Conservation (phyloP, 2,797 vertebrate genomes). For the Girardinus metallicus region DNA sequence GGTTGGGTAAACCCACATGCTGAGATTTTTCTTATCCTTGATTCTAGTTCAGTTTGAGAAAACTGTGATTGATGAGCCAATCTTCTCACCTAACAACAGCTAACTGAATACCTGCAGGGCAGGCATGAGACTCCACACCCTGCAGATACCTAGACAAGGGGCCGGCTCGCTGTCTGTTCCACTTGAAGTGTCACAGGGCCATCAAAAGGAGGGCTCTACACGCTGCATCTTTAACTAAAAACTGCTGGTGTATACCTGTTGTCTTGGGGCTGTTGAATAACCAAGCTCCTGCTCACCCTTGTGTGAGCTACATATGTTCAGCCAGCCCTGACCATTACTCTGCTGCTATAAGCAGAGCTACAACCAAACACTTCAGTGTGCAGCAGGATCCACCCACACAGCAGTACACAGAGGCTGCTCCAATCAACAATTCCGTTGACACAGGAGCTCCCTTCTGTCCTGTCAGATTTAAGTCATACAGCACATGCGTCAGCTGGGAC, state of each 20-base stretch:
- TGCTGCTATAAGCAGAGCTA: conserved; percentile 52
- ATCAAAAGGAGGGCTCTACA: conserved; percentile 40
- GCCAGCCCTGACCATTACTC: conserved; percentile 61
- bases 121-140: conserved; percentile 48
- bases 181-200: conserved; percentile 66
- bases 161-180: conserved; percentile 71
- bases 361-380: conserved; percentile 26
- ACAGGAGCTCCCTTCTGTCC: conserved; percentile 35
- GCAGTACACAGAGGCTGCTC: conserved; percentile 33
- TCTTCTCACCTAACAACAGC: conserved; percentile 59
- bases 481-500: conserved; percentile 45
- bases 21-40: conserved; percentile 41
- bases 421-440: conserved; percentile 67
- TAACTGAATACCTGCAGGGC: conserved; percentile 57
- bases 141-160: conserved; percentile 51
- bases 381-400: conserved; percentile 49
- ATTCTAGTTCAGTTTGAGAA: conserved; percentile 43
- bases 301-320: conserved; percentile 47
- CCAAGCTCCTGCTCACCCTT: conserved; percentile 34
- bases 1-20: conserved; percentile 20
- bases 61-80: conserved; percentile 74
- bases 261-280: conserved; percentile 53
- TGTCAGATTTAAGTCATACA: conserved; percentile 48
- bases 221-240: conserved; percentile 62
- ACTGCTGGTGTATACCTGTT: conserved; percentile 53